Percentiles rank a stretch among this genome's conserved stretches.
Evolutionary conservation across 1,140 invertebrate species (phyloP).

Genomic region (Bombus confusus): DNA sequence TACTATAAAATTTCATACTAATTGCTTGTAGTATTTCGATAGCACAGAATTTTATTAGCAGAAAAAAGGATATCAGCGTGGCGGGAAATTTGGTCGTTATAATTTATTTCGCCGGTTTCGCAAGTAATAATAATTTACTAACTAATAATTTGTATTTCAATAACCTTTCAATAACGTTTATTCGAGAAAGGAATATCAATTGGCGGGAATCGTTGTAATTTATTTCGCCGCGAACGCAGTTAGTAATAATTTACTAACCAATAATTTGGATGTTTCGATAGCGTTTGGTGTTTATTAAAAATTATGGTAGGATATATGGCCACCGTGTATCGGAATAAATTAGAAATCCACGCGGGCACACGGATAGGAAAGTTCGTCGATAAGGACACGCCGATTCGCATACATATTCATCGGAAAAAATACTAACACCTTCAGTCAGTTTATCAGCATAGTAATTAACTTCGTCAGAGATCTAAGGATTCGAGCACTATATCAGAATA

Average conservation of each 20-base stretch:
- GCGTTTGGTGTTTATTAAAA: background rate
- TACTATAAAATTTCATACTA: too few species aligned
- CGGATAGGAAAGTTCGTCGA: background rate
- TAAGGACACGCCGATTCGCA: slow-evolving; percentile 15
- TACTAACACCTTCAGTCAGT: slow-evolving; percentile 29
- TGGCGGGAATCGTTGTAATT: background rate
- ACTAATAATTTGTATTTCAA: background rate
- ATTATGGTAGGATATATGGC: background rate
- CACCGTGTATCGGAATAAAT: slow-evolving; percentile 1
- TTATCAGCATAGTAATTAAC: slow-evolving; percentile 41
- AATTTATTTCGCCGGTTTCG: background rate
- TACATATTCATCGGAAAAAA: slow-evolving; percentile 28
- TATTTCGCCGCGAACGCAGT: background rate
- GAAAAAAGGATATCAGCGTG: background rate
- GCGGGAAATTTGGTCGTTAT: background rate
- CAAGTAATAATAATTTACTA: background rate
- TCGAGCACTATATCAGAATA: slow-evolving; percentile 21
- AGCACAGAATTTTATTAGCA: slow-evolving; percentile 9
- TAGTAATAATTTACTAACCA: background rate
- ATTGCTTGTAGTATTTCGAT: too few species aligned
- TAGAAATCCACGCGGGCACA: background rate
- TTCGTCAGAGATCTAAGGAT: slow-evolving; percentile 42
- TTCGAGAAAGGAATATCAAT: slow-evolving; percentile 28
- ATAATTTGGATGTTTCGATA: background rate
- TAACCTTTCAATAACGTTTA: background rate